phyloP scores from a whole-genome alignment of 2,888 invertebrate species.

The Ceramica pisi region DNA sequence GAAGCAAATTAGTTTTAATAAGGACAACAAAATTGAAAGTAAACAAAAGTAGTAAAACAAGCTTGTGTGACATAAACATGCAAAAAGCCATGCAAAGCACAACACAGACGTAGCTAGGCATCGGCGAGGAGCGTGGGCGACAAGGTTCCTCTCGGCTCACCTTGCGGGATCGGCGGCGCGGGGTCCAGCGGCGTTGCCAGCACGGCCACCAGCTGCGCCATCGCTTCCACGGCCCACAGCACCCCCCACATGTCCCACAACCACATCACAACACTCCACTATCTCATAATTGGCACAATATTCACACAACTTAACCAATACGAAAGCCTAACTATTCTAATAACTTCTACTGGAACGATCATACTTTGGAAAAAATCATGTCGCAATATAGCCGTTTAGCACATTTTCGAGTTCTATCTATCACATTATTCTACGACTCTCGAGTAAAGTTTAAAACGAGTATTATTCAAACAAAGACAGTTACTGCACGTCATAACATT shows the following conservation, averaged over 20 bases:
- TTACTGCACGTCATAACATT: slow-evolving; percentile 90
- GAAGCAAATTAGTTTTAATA: slow-evolving; percentile 36
- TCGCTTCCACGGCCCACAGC: slow-evolving; percentile 86
- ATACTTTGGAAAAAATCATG: slow-evolving; percentile 88
- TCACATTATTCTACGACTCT: slow-evolving; percentile 84
- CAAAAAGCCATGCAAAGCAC: slow-evolving; percentile 76
- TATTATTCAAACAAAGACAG: slow-evolving; percentile 88
- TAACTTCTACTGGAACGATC: slow-evolving; percentile 89
- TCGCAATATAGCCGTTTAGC: slow-evolving; percentile 76
- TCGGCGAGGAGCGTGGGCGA: slow-evolving; percentile 76
- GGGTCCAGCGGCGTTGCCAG: slow-evolving; percentile 86
- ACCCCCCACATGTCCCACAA: slow-evolving; percentile 90
- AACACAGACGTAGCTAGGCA: slow-evolving; percentile 59
- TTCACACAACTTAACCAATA: slow-evolving; percentile 89
- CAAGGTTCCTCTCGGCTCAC: slow-evolving; percentile 87
- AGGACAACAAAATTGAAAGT: slow-evolving; percentile 13
- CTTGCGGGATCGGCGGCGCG: slow-evolving; percentile 82
- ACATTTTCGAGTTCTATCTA: slow-evolving; percentile 74
- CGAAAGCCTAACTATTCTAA: slow-evolving; percentile 89
- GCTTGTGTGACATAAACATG: slow-evolving; percentile 49
- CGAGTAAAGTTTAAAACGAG: slow-evolving; percentile 77
- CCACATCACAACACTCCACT: slow-evolving; percentile 91
- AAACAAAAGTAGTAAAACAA: slow-evolving; percentile 26
- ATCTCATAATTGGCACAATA: slow-evolving; percentile 91
- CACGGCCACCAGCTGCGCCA: slow-evolving; percentile 83